phyloP scores from a whole-genome alignment of 2,113 vertebrate species.

The Chunga burmeisteri region DNA sequence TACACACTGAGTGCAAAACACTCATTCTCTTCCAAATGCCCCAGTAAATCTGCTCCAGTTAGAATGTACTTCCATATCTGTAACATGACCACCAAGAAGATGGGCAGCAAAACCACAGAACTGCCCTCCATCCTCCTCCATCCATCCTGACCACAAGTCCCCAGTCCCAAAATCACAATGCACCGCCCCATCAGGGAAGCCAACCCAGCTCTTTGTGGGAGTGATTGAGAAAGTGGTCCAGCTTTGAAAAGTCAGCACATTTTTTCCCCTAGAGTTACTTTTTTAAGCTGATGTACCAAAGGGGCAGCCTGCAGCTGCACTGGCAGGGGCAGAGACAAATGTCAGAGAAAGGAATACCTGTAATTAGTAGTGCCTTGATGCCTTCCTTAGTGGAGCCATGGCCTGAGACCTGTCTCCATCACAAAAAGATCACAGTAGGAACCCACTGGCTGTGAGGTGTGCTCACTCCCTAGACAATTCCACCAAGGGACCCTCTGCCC shows the following conservation, averaged over 20 bases:
- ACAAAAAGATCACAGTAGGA: not conserved
- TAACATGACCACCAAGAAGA: not conserved
- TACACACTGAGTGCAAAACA: not conserved
- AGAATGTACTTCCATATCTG: not conserved
- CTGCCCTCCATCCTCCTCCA: not conserved
- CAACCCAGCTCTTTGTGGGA: not conserved
- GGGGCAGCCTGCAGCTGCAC: not conserved
- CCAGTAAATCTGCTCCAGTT: not conserved
- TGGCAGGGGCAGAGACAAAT: not conserved
- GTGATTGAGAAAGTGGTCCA: not conserved
- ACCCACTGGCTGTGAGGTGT: not conserved
- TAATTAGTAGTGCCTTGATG: not conserved
- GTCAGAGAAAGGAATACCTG: not conserved
- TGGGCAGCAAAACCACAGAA: not conserved
- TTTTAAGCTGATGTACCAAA: not conserved
- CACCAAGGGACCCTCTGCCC: not conserved
- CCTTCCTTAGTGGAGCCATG: not conserved
- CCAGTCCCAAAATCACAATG: not conserved
- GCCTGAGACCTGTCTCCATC: not conserved
- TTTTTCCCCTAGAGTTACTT: not conserved
- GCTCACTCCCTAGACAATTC: not conserved
- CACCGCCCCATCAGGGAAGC: rapidly evolving
- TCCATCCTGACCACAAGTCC: not conserved
- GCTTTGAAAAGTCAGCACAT: not conserved
- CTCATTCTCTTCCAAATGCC: not conserved